Evolutionary conservation across 1,140 invertebrate genomes (phyloP).

Genomic region (Drosophila paulistorum): DNA sequence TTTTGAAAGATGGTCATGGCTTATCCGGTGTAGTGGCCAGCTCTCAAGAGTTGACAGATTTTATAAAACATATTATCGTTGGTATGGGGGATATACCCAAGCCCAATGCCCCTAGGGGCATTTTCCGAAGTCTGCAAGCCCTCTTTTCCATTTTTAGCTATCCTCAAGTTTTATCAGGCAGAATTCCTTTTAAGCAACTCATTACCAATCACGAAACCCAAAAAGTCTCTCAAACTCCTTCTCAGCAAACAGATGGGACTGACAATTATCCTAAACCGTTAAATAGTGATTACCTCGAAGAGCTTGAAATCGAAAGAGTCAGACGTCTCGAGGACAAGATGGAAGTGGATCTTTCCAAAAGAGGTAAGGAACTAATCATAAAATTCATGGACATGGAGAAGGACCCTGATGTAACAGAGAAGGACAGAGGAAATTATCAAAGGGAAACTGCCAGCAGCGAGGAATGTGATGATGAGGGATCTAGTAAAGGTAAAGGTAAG

Average conservation of each 20-base stretch:
- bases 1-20: neutral
- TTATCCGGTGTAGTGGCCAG: neutral
- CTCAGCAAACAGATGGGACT: neutral
- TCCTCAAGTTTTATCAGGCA: neutral
- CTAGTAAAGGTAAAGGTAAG: neutral
- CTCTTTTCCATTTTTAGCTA: neutral
- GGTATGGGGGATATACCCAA: neutral
- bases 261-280: neutral
- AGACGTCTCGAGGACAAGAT: neutral
- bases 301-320: neutral
- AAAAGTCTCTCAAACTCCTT: neutral
- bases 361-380: neutral
- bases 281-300: neutral
- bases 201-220: neutral
- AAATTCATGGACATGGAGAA: slow-evolving; percentile 1
- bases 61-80: neutral
- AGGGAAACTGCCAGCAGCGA: neutral
- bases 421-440: neutral
- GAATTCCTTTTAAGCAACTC: neutral
- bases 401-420: neutral
- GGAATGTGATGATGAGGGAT: slow-evolving; percentile 1
- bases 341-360: neutral
- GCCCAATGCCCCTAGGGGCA: too few relatives aligned
- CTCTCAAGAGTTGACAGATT: neutral
- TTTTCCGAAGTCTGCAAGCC: neutral